Evolutionary conservation across 2,888 invertebrate species (phyloP).

Genomic region (Gymnosoma rotundatum): DNA sequence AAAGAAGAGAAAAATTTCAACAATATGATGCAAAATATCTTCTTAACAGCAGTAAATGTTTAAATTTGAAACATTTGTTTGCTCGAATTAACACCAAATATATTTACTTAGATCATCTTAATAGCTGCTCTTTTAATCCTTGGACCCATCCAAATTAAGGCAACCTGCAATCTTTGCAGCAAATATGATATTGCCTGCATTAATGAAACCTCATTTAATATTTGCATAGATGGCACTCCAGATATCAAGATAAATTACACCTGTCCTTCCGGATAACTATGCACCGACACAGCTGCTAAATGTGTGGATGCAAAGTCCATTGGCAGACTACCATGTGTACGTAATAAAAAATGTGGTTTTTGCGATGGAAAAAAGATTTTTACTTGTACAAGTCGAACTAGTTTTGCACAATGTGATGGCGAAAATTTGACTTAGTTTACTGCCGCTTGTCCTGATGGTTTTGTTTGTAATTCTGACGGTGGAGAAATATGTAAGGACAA

Average conservation of each 20-base stretch:
- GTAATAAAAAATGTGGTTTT: no score
- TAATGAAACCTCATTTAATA: conserved; percentile 74
- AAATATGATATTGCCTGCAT: conserved; percentile 73
- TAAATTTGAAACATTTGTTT: neutral
- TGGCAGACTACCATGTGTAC: no score
- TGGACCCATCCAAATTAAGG: conserved; percentile 39
- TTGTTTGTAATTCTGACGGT: conserved; percentile 69
- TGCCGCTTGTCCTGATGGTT: conserved; percentile 72
- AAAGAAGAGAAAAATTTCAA: conserved; percentile 3
- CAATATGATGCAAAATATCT: conserved; percentile 1
- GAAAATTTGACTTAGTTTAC: no score
- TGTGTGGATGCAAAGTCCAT: conserved; percentile 29
- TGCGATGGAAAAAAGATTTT: conserved; percentile 73
- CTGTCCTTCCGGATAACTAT: conserved; percentile 72
- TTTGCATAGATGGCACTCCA: conserved; percentile 68
- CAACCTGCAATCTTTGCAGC: conserved; percentile 73
- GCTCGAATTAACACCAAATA: conserved; percentile 75
- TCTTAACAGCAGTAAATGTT: no score
- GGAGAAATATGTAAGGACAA: conserved; percentile 72
- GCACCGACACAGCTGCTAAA: conserved; percentile 67
- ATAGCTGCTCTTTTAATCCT: conserved; percentile 40
- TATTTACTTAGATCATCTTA: no score
- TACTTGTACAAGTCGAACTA: conserved; percentile 75
- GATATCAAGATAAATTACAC: neutral
- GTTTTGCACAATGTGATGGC: conserved; percentile 73